Evolutionary conservation across 2,113 vertebrate species (phyloP).

Genomic region (Nesoenas mayeri): DNA sequence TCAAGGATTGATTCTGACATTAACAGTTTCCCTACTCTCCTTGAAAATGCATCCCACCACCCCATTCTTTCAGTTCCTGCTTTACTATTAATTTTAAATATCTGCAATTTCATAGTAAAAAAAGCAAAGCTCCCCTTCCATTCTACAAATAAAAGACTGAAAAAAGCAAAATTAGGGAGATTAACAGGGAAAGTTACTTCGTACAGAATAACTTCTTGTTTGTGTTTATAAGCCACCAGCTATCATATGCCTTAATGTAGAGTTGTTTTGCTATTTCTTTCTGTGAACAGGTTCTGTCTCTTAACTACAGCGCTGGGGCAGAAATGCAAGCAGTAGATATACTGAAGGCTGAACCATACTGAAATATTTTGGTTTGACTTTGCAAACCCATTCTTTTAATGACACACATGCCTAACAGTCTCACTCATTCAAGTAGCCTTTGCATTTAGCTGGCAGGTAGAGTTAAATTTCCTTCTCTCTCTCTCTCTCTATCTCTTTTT

Average conservation of each 20-base stretch:
- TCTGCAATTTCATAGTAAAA: not conserved
- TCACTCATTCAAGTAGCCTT: constrained; percentile 22
- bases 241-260: not conserved
- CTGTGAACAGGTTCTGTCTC: not conserved
- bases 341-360: not conserved
- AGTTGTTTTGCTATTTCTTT: not conserved
- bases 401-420: not conserved
- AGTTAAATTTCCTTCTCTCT: constrained; percentile 25
- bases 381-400: not conserved
- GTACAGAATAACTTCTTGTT: not conserved
- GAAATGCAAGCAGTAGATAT: not conserved
- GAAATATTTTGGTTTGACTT: not conserved
- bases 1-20: constrained; percentile 58
- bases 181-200: not conserved
- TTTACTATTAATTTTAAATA: constrained; percentile 53
- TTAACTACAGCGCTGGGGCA: not conserved
- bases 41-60: constrained; percentile 28
- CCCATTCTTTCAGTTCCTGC: constrained; percentile 44
- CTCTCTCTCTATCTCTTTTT: not conserved
- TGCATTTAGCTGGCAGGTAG: constrained; percentile 42
- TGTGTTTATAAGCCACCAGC: not conserved
- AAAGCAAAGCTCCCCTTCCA: not conserved
- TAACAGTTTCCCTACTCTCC: constrained; percentile 5
- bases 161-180: not conserved
- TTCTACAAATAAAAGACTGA: not conserved